Evolutionary conservation across 2,113 vertebrate genomes (phyloP).

Genomic region (Panthera tigris): DNA sequence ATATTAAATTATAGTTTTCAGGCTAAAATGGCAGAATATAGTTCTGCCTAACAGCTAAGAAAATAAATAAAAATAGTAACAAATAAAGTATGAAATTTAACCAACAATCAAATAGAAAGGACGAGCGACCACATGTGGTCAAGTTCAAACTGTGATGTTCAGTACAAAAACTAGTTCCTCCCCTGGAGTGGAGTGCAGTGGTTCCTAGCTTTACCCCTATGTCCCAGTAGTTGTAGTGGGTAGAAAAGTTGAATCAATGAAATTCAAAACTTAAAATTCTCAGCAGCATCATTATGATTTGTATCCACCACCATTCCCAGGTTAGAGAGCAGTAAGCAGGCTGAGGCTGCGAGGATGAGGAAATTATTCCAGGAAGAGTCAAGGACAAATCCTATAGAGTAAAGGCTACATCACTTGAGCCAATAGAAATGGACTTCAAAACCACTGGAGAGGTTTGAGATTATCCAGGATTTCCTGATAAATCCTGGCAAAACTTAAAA

Average conservation of each 20-base stretch:
- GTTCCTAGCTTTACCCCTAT: background rate
- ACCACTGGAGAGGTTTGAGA: background rate
- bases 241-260: background rate
- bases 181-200: background rate
- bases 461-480: constrained; percentile 23
- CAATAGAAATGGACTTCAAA: background rate
- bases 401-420: background rate
- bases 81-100: background rate
- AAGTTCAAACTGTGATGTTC: background rate
- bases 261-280: background rate
- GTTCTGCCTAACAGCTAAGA: background rate
- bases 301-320: background rate
- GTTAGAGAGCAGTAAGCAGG: background rate
- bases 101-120: background rate
- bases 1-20: constrained; percentile 3
- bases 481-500: constrained; percentile 3
- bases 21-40: background rate
- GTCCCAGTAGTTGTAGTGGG: background rate
- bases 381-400: background rate
- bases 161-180: background rate
- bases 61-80: background rate
- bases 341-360: background rate
- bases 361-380: background rate
- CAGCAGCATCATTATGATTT: background rate
- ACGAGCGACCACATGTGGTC: background rate